phyloP scores from a whole-genome alignment of 1,140 invertebrate genomes.

The Heliconius nattereri region DNA sequence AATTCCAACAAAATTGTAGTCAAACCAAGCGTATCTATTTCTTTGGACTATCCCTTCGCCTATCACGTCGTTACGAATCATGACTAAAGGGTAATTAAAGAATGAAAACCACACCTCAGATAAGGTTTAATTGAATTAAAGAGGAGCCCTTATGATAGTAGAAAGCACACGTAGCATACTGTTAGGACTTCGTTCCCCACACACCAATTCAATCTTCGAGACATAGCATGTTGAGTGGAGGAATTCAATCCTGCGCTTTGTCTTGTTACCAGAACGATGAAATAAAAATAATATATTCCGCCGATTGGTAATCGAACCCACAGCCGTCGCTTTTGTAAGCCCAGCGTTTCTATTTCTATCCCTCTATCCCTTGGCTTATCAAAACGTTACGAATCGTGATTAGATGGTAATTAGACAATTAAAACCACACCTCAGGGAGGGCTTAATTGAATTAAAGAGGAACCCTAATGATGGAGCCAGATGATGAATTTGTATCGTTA shows the following conservation, averaged over 20 bases:
- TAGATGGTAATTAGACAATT: slow-evolving; percentile 56
- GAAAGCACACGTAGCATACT: too few relatives aligned
- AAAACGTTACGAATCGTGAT: slow-evolving; percentile 53
- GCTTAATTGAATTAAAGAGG: slow-evolving; percentile 43
- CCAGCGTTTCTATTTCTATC: background rate
- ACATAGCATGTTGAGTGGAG: too few relatives aligned
- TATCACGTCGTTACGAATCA: slow-evolving; percentile 47
- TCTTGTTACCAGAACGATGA: too few relatives aligned
- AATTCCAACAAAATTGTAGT: background rate
- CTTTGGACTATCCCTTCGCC: background rate
- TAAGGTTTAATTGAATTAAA: slow-evolving; percentile 42
- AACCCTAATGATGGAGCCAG: slow-evolving; percentile 37
- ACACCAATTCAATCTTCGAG: too few relatives aligned
- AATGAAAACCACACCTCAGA: slow-evolving; percentile 42
- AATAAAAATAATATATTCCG: too few relatives aligned
- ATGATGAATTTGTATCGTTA: slow-evolving; percentile 31
- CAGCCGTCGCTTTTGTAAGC: background rate
- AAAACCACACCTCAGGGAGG: slow-evolving; percentile 33
- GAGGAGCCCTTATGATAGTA: slow-evolving; percentile 35
- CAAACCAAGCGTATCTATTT: slow-evolving; percentile 1
- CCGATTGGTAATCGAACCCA: too few relatives aligned
- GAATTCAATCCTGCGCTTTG: too few relatives aligned
- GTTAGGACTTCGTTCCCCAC: too few relatives aligned
- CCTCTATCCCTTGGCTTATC: background rate
- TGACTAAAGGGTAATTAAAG: slow-evolving; percentile 55